Evolutionary conservation across 2,113 vertebrate genomes (phyloP), one percentile per base, ranked within the genome.

Genomic region (Pristiophorus japonicus): DNA sequence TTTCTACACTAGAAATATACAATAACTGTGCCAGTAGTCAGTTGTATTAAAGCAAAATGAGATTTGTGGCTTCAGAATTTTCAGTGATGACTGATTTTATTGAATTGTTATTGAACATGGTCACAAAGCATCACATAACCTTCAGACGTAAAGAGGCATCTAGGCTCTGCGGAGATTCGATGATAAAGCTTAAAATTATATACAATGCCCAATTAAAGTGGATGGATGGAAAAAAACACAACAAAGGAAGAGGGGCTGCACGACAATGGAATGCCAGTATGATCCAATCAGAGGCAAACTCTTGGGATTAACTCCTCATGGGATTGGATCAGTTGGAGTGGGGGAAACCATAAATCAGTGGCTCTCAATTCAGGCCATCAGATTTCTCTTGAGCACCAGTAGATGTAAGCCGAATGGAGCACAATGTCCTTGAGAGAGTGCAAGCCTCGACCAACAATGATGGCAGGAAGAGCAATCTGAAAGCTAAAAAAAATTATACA

Each of bases 41-140:
- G 93, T 94, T 94, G 93, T 73, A 94, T 94, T 94, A 94, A 94
- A 94, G 66, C 65, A 70, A 94, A 94, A 94, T 94, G 93, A 94
- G 93, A 94, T 94, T 94, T 94, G 93, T 94, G 93, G 93, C 93
- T 94, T 24, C 66, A 94, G 93, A 70, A 94, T 94, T 51, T 94
- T 94, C 93, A 70, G 93, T 16, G 93, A 70, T 34, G 93, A 67
- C 65, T 94, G 65, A 94, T 94, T 94, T 94, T 94, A 94, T 94
- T 94, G 93, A 94, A 70, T 94, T 94, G 63, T 94, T 70, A 94
- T 94, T 70, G 93, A 94, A 70, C 93, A 67, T 92, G 88, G 93
- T 94, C 93, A 94, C 93, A 94, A 47, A 94, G 93, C 66, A 70
- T 94, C 93, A 94, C 45, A 94, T 70, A 94, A 94, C 93, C 66